Conservation (phyloP, 2,888 invertebrate species). For the Gortyna flavago region DNA sequence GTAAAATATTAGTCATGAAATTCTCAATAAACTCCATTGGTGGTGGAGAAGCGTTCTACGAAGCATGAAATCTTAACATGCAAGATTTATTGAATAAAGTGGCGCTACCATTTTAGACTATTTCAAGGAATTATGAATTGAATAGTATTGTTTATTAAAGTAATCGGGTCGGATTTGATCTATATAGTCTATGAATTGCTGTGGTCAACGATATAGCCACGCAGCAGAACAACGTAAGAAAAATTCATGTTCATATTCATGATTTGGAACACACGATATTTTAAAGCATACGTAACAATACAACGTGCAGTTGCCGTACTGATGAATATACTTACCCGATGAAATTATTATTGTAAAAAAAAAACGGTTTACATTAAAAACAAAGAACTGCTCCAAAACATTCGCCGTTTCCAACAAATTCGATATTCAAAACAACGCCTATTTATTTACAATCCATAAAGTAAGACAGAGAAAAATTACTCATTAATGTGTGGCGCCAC, state of each 20-base stretch:
- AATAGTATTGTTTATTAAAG: neutral
- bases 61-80: conserved; percentile 44
- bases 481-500: conserved; percentile 51
- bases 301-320: neutral
- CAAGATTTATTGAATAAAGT: conserved; percentile 53
- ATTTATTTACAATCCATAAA: conserved; percentile 48
- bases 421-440: conserved; percentile 20
- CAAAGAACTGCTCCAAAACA: conserved; percentile 21
- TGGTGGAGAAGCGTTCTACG: conserved; percentile 57
- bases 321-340: neutral
- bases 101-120: conserved; percentile 30
- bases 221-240: neutral
- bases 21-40: conserved; percentile 58
- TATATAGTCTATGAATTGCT: conserved; percentile 17
- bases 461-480: conserved; percentile 14
- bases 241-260: neutral
- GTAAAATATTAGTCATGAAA: conserved; percentile 61
- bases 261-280: neutral
- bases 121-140: conserved; percentile 49
- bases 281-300: neutral
- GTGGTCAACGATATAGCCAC: neutral
- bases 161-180: conserved; percentile 7
- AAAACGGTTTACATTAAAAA: conserved; percentile 10
- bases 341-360: neutral
- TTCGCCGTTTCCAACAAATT: neutral